Evolutionary conservation across 1,140 invertebrate genomes (phyloP), one percentile per base, ranked within the genome.

Genomic region (Drosophila sp.): DNA sequence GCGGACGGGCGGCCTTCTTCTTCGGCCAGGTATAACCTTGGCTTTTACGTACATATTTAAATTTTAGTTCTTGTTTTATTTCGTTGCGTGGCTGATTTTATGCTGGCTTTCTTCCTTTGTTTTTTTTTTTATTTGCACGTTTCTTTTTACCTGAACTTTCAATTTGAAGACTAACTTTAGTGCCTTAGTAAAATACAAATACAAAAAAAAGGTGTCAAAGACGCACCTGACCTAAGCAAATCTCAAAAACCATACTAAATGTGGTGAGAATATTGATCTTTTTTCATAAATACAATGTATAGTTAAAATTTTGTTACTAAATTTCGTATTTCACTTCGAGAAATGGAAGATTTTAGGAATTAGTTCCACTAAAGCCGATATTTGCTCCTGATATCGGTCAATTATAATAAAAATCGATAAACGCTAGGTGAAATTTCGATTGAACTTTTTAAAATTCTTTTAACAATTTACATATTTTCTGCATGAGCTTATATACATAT

Each of bases 61-160:
- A 57, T 17, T 17, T 17, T 75, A 75, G 65, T 54, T 50, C 35
- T 63, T 44, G 5, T 60, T 25, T 35, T 55, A 62, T 55, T 8
- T 29, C 17, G 25, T 44, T 23, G 27, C 47, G 50, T 55, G 35
- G 72, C 65, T 76, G 29, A 17, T 44, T 67, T 38, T 64, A 60
- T 54, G 60, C 27, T 32, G 27, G 29, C 17, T 44, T 30, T 17
- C 4, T 38, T 10, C 4, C 17, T 60, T 29, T 29, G 56, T 30
- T 17, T 32, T 58, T 23, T 25, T 27, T 56, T 56, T 30, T 27
- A 56, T 56, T 56, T 17, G 11, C 35, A 10, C 11, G 10, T 38
- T 38, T 2, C 11, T 60, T 38, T 60, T 38, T 38, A 40, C 61
- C 35, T 27, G 44, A 17, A 30, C 7, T 50, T 63, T 64, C 30